phyloP scores from a whole-genome alignment of 1,140 invertebrate species.

The Vollenhovia emeryi region DNA sequence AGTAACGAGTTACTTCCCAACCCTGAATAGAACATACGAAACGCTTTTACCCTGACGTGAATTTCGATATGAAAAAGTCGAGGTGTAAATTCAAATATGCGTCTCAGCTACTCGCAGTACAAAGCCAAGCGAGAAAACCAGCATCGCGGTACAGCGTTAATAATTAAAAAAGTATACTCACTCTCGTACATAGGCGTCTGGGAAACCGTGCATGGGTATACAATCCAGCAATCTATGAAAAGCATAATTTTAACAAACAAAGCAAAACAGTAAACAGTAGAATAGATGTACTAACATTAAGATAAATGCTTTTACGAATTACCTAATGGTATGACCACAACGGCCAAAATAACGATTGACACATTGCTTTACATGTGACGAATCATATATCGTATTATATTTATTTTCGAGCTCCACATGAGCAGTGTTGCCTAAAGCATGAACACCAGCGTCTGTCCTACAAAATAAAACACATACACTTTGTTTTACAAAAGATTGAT shows the following conservation, averaged over 20 bases:
- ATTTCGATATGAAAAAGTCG: not conserved
- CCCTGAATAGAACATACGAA: no score
- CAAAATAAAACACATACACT: slow-evolving; percentile 74
- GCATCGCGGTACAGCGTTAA: no score
- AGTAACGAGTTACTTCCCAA: no score
- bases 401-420: slow-evolving; percentile 87
- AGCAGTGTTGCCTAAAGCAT: slow-evolving; percentile 88
- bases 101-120: no score
- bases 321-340: slow-evolving; percentile 83
- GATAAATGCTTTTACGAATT: not conserved
- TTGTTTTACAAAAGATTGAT: slow-evolving; percentile 15
- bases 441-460: slow-evolving; percentile 91
- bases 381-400: slow-evolving; percentile 84
- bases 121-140: no score
- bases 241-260: not conserved
- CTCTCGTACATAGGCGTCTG: no score
- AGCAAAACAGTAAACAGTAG: not conserved
- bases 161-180: no score
- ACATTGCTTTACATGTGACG: slow-evolving; percentile 79
- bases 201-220: no score
- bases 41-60: not conserved
- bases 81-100: slow-evolving; percentile 44
- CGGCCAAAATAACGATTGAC: slow-evolving; percentile 87
- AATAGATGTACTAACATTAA: slow-evolving; percentile 18
- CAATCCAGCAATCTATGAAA: slow-evolving; percentile 86